Evolutionary conservation across 2,888 invertebrate species (phyloP), one percentile per base, ranked within the genome.

Genomic region (Epsilonema sp.): DNA sequence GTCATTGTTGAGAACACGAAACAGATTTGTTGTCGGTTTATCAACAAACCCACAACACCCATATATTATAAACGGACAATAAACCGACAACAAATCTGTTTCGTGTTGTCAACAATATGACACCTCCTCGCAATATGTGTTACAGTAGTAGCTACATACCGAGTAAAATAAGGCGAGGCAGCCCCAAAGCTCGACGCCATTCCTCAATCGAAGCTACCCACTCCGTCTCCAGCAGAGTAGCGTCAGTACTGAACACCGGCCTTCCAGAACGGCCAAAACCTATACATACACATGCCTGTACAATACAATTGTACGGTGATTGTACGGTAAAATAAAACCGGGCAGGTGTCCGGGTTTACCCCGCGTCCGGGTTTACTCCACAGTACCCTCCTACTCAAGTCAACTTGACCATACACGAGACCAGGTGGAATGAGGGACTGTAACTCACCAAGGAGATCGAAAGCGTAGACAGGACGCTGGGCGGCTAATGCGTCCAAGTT

Each of bases 181-280:
- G 71, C 58, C 82, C 79, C 75, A 90, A 79, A 66, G 84, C 80
- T 47, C 80, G 76, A 26, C 92, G 74, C 92, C 92, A 94, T 69
- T 86, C 84, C 68, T 97, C 92, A 1, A 92, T 79, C 0, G 86
- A 80, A 59, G 78, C 77, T 13, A 92, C 82, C 70, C 89, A 77
- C 62, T 90, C 84, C 45, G 76, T 74, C 63, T 92, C 92, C 22
- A 82, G 84, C 59, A 81, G 75, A 37, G 74, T 61, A 0, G 85
- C 78, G 63, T 87, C 80, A 1, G 69, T 72, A 49, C 80, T 77
- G 67, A 92, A 92, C 51, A 69, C 68, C 0, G 90, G 86, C 25
- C 94, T 75, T 11, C 87, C 85, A 58, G 92, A 92, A 54, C 87
- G 77, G 0, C 89, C 94, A 71, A 94, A 97, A 31, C 92, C 70